Conservation (phyloP, 2,888 invertebrate genomes). For the Drosophila aldrichi region DNA sequence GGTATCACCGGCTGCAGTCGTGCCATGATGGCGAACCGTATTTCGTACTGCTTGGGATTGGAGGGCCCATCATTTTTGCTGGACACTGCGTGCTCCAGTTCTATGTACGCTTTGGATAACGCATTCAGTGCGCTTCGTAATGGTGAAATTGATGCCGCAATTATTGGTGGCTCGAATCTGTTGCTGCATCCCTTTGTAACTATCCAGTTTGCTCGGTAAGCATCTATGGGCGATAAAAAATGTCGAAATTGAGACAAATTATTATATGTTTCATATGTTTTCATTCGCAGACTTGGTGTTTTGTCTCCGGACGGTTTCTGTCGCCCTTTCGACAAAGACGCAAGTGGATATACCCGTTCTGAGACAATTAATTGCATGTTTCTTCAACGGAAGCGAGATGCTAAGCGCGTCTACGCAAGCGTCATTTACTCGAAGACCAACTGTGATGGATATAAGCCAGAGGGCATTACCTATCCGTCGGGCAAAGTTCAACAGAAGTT, state of each 20-base stretch:
- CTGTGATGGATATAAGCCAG: slow-evolving; percentile 91
- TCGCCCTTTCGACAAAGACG: slow-evolving; percentile 94
- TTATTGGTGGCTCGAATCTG: slow-evolving; percentile 95
- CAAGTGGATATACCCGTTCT: slow-evolving; percentile 93
- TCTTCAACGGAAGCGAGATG: slow-evolving; percentile 90
- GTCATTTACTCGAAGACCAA: slow-evolving; percentile 92
- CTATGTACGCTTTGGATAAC: slow-evolving; percentile 93
- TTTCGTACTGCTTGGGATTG: slow-evolving; percentile 95
- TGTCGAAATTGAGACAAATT: background rate
- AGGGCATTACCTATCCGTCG: slow-evolving; percentile 90
- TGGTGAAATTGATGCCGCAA: slow-evolving; percentile 94
- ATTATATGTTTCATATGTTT: background rate
- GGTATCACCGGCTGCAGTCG: slow-evolving; percentile 91
- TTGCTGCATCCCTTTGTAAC: slow-evolving; percentile 95
- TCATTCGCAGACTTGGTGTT: slow-evolving; percentile 89
- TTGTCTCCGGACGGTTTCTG: slow-evolving; percentile 94
- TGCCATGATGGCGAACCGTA: slow-evolving; percentile 95
- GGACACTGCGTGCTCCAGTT: slow-evolving; percentile 98
- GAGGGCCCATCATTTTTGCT: slow-evolving; percentile 95
- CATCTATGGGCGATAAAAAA: background rate
- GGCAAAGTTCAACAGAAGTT: slow-evolving; percentile 88
- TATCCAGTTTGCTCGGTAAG: slow-evolving; percentile 92
- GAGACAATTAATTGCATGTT: slow-evolving; percentile 91
- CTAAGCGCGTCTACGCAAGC: slow-evolving; percentile 89
- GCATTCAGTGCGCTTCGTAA: slow-evolving; percentile 91